Base-by-base conservation (phyloP, 2,888 invertebrate genomes). In the Lasioglossum lativentre region DNA sequence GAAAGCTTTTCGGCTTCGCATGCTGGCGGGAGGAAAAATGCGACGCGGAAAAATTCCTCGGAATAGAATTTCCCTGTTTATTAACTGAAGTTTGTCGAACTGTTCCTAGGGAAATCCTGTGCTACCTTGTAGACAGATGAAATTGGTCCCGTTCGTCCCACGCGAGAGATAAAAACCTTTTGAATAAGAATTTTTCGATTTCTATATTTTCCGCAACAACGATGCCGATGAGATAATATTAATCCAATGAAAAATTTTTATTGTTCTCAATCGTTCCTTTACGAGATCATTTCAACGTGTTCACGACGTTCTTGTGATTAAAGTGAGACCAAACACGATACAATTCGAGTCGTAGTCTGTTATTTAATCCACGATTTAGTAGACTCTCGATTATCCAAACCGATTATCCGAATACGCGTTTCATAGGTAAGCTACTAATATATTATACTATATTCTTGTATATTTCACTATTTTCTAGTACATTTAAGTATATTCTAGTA, bases 81-180 rank as follows among this genome's bases (percentile, higher is more conserved):
- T 70, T 23, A n/a, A 40, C 40, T 5, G 23, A 70, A 40, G 70
- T 70, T n/a, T 70, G 70, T 40, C 70, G 70, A 38, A 70, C 38
- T 40, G 70, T 70, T 70, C 14, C 38, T 10, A 10, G 34, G 66
- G 34, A 68, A 68, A 68, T 68, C 66, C 34, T 4, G 10, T 4
- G 10, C 16, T 23, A 4, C 27, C 10, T 14, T 14, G 59, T 27
- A 27, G 59, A 59, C 14, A 38, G 38, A 23, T 38, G 10, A 10
- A 34, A 38, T 68, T 38, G 23, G 34, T 23, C 34, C 19, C 38
- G 34, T 4, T 34, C 34, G 19, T 38, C 66, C 23, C 23, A 14
- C 34, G 38, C 23, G 66, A 34, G 19, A 38, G 66, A 10, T 68
- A 23, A 68, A 30, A 63, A 30, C 16, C 16, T 19, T 66, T 34